Evolutionary conservation across 2,797 vertebrate species (phyloP), one percentile per base, ranked within the genome.

Genomic region (Trematomus bernacchii): DNA sequence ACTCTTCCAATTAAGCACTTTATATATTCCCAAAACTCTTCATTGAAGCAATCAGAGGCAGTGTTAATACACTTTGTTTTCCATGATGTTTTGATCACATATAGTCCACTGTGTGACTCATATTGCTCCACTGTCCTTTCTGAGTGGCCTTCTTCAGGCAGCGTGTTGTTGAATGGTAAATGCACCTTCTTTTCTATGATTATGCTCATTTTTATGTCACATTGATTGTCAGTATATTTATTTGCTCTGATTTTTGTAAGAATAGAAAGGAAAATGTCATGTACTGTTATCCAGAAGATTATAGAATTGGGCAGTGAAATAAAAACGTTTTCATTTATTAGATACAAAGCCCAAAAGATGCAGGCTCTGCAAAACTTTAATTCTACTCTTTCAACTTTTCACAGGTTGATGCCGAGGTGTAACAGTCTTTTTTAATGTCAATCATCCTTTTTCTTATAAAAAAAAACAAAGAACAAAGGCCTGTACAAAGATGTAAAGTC

Each of bases 401-500:
- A 19, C 30, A 68, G 69, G 59, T 57, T 61, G 40, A 76, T 65
- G 23, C 58, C 42, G 54, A 33, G 37, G 14, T 64, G 21, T 52
- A 23, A 5, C 21, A 3, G 23, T 76, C 27, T 37, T 71, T 37
- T 69, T 65, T 66, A 47, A 48, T 70, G 47, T 78, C 37, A 76
- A 10, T 68, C 30, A 19, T 64, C 12, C 27, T 78, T 62, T 42
- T 63, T 70, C 30, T 61, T n/a, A 43, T 10, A 55, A 16, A 51
- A 16, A 51, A 18, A 54, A 43, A 70, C 21, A 72, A 18, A 53
- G 52, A 75, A 62, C 21, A 42, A 74, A 80, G 43, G 18, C 54
- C 19, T 85, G 80, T 85, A 76, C 74, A 86, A 80, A 85, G 33
- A 66, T 82, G 73, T 85, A 77, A 77, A 75, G 76, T 71, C 57